Conservation (phyloP, 2,113 vertebrate genomes). For the Pycnonotus jocosus region DNA sequence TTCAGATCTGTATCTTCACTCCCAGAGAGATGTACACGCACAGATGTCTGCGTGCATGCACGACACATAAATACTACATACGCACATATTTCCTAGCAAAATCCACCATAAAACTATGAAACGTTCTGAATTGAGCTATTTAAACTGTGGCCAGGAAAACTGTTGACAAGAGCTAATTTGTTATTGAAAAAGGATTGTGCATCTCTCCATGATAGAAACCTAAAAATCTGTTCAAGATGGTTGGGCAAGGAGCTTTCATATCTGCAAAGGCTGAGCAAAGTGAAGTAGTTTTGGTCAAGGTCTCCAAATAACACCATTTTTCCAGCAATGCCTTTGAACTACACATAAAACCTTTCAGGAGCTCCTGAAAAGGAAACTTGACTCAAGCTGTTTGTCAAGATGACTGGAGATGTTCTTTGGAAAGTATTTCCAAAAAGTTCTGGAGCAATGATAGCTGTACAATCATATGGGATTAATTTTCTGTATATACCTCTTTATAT, state of each 20-base stretch:
- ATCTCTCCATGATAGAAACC: background rate
- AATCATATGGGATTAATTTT: conserved; percentile 60
- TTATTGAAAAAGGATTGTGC: background rate
- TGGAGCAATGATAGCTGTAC: conserved; percentile 10
- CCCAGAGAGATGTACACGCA: background rate
- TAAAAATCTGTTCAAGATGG: background rate
- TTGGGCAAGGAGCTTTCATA: background rate
- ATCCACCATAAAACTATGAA: background rate
- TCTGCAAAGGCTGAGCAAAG: background rate
- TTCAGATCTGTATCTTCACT: background rate
- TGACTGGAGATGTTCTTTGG: conserved; percentile 25
- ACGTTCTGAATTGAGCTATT: background rate
- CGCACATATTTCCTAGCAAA: background rate
- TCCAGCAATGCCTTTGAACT: background rate
- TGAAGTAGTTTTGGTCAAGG: background rate
- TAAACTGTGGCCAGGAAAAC: background rate
- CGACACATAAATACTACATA: accelerated
- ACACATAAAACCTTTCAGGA: background rate
- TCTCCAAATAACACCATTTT: background rate
- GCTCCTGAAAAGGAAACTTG: conserved; percentile 37
- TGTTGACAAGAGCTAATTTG: conserved; percentile 19
- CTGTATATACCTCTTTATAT: conserved; percentile 24
- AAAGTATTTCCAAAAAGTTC: conserved; percentile 41
- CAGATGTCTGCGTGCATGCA: background rate
- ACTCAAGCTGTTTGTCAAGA: background rate